These are phyloP conservation scores for Lissocephala sabroskyi DNA, from an alignment of 2,888 invertebrate species.

Conservation along the genomic window DNA sequence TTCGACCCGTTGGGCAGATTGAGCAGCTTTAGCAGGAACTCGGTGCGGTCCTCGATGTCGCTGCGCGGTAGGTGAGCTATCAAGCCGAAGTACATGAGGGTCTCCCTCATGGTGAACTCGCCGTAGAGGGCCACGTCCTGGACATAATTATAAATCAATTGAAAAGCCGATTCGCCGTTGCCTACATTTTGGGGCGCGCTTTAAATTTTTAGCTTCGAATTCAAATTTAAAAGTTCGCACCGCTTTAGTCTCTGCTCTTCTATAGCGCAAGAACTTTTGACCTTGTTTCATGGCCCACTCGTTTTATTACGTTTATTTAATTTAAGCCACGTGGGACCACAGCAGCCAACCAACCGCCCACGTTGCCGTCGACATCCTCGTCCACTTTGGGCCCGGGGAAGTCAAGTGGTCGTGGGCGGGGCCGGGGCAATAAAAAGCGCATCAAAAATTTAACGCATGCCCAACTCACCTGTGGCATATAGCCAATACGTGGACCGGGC, in stretches of 20 bases:
- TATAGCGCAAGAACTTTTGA: too few species aligned
- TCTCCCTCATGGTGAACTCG: constrained; percentile 86
- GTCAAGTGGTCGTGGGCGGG: constrained; percentile 23
- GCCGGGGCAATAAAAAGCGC: constrained; percentile 14
- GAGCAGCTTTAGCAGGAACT: constrained; percentile 81
- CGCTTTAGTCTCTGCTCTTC: background rate
- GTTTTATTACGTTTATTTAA: constrained; percentile 64
- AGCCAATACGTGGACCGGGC: constrained; percentile 91
- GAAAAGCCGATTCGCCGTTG: too few species aligned
- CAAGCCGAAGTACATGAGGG: constrained; percentile 88
- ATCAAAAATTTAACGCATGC: constrained; percentile 40
- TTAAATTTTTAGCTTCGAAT: too few species aligned
- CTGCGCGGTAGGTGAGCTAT: constrained; percentile 82
- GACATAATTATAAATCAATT: constrained; percentile 20
- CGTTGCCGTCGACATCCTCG: constrained; percentile 24
- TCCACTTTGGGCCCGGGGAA: background rate
- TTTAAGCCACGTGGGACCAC: constrained; percentile 38
- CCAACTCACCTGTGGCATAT: constrained; percentile 85
- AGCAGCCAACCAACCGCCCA: constrained; percentile 6
- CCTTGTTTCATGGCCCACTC: constrained; percentile 18
- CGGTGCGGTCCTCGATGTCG: constrained; percentile 80
- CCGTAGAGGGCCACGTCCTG: constrained; percentile 84
- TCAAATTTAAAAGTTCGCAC: too few species aligned
- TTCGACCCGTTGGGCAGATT: constrained; percentile 75
- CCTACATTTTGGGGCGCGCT: too few species aligned